phyloP scores from a whole-genome alignment of 2,888 invertebrate genomes.

The Colletes collaris region DNA sequence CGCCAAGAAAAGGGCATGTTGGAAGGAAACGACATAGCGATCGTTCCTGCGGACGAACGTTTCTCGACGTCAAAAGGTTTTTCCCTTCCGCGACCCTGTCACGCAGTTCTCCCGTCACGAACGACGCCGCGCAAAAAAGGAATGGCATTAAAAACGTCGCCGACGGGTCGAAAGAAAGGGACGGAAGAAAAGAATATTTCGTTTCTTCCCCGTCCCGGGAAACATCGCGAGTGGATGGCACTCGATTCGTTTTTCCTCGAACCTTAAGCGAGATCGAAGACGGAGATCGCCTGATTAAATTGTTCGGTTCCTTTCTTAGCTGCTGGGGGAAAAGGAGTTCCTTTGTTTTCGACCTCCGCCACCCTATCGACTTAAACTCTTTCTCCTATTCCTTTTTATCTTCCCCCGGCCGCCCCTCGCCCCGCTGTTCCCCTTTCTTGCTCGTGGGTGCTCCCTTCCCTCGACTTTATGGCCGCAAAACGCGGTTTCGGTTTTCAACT shows the following conservation, averaged over 20 bases:
- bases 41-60: constrained; percentile 45
- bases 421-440: neutral
- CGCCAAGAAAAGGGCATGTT: constrained; percentile 13
- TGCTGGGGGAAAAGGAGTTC: constrained; percentile 28
- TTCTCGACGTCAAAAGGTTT: constrained; percentile 55
- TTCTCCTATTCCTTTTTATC: constrained; percentile 26
- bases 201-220: constrained; percentile 13
- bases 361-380: constrained; percentile 49
- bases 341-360: constrained; percentile 56
- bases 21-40: constrained; percentile 41
- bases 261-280: constrained; percentile 55
- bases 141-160: constrained; percentile 34
- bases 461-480: constrained; percentile 37
- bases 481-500: constrained; percentile 46
- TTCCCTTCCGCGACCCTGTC: constrained; percentile 30
- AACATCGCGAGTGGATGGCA: neutral
- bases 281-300: constrained; percentile 70
- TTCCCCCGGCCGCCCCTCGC: neutral
- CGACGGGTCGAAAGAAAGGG: neutral
- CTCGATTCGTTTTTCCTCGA: constrained; percentile 1
- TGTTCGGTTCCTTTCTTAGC: constrained; percentile 61
- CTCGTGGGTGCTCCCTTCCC: constrained; percentile 11
- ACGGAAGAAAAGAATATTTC: constrained; percentile 35
- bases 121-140: constrained; percentile 27
- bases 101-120: constrained; percentile 64